Evolutionary conservation across 2,113 vertebrate genomes (phyloP), one percentile per base, ranked within the genome.

Genomic region (Axis porcinus): DNA sequence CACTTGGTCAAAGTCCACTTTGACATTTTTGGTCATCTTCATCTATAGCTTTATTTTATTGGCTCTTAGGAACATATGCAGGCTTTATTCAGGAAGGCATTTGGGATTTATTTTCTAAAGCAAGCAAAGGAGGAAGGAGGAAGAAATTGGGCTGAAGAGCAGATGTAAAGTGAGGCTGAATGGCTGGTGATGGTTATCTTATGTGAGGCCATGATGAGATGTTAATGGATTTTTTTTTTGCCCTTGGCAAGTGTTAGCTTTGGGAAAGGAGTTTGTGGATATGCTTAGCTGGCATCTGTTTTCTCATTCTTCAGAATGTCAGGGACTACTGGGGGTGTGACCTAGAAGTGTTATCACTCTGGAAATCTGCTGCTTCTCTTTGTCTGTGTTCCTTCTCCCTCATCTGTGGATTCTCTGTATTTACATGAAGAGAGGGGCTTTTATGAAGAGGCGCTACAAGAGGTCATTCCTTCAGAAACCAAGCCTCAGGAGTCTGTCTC

Each of bases 21-120:
- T 97, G 95, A 67, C 87, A n/a, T 21, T 82, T 96, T 90, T 88
- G 94, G 16, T 92, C 70, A 86, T 67, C 83, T 97, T 33, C 96
- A 94, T 97, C 94, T 81, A 27, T 47, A 36, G 17, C 45, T 60
- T 95, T 50, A 19, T 89, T 90, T 62, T 78, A 25, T n/a, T 67
- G 87, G 33, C n/a, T 74, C 67, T 86, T 55, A 58, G 5, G 88
- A 87, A 94, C 50, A 36, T 57, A 55, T 1, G 17, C 6, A 86
- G 33, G 7, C 43, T 95, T 95, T 88, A 9, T 90, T 86, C 28
- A 74, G 58, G 21, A 78, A 94, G 94, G n/a, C 5, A 11, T 84
- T 43, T 64, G 15, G 50, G 36, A 76, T 54, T 54, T 89, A n/a
- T 86, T 89, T 95, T 88, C n/a, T 54, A 21, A 36, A 96, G 25